phyloP scores from a whole-genome alignment of 1,140 invertebrate species.

The Drosophila mauritiana region DNA sequence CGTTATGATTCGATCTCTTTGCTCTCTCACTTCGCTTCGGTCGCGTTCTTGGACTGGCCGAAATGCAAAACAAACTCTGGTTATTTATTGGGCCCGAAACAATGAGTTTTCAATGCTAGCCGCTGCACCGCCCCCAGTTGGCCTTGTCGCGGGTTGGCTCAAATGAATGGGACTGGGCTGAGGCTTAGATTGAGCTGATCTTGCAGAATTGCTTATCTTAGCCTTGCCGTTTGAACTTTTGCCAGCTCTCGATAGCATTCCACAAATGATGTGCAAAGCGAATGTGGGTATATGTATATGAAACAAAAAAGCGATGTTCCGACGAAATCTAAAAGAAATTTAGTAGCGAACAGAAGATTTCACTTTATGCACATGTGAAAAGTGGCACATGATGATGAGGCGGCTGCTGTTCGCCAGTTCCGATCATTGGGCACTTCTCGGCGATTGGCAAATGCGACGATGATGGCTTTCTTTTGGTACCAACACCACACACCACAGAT shows the following conservation, averaged over 20 bases:
- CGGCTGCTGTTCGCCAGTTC: slow-evolving; percentile 59
- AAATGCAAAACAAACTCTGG: slow-evolving; percentile 49
- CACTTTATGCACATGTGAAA: slow-evolving; percentile 79
- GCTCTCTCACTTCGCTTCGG: slow-evolving; percentile 2
- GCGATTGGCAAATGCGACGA: slow-evolving; percentile 67
- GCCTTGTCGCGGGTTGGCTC: slow-evolving; percentile 43
- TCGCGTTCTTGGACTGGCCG: slow-evolving; percentile 31
- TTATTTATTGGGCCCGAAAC: slow-evolving; percentile 43
- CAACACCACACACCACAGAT: slow-evolving; percentile 32
- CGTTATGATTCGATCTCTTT: background rate
- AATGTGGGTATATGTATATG: no score
- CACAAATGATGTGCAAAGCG: slow-evolving; percentile 29
- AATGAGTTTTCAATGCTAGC: slow-evolving; percentile 63
- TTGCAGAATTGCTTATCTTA: slow-evolving; percentile 18
- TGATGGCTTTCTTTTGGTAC: slow-evolving; percentile 70
- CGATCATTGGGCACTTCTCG: slow-evolving; percentile 73
- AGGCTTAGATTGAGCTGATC: slow-evolving; percentile 10
- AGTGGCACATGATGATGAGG: slow-evolving; percentile 79
- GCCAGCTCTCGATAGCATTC: slow-evolving; percentile 36
- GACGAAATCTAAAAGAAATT: slow-evolving; percentile 55
- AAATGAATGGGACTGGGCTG: slow-evolving; percentile 26
- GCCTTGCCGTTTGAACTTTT: slow-evolving; percentile 49
- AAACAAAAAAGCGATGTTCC: slow-evolving; percentile 18
- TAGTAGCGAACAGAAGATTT: slow-evolving; percentile 56
- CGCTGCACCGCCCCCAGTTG: slow-evolving; percentile 46